Evolutionary conservation across 2,888 invertebrate genomes (phyloP), one percentile per base, ranked within the genome.

Genomic region (Diadegma fenestrale): DNA sequence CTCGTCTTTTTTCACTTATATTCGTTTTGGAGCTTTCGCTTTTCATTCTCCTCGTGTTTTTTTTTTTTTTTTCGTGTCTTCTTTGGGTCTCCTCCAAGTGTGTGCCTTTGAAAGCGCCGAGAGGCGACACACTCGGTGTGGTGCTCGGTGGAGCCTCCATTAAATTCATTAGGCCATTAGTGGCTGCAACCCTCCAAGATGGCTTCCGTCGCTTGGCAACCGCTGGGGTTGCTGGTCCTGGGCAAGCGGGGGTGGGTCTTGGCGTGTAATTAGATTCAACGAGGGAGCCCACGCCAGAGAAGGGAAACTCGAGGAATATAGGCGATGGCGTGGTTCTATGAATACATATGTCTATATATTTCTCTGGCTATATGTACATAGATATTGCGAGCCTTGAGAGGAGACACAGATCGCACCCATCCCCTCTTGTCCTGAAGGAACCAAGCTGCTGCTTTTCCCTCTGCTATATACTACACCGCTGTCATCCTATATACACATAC

Each of bases 151-250:
- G 92, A 91, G 92, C 93, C 93, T 93, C 94, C 93, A 93, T 94
- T 94, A 94, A 94, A 94, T 94, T 94, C 94, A 94, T 94, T 94
- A 94, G 94, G 93, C 94, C 93, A 94, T 94, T 94, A 94, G 93
- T 94, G 94, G 94, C 93, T 93, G 93, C 93, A 92, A 93, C 93
- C 93, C 94, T 93, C 94, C 93, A 94, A 94, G 94, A 94, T 94
- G 94, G 94, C 94, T 91, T 90, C 94, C 92, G 94, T 94, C 92
- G 93, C 94, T 86, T 93, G 93, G 94, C 94, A 94, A 94, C 94
- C 88, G 64, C 77, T 58, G 81, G 86, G 85, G 80, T 76, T 81
- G 84, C 76, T 71, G 84, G 80, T 84, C 80, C 71, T 72, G 84
- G 85, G 54, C 86, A 85, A 85, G 85, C 86, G 72, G 85, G 89